A percentile compares a stretch with the other conserved stretches of the same genome.
These are phyloP conservation scores for Drosophila albomicans DNA, from an alignment of 1,140 invertebrate species.

Conservation along the genomic window DNA sequence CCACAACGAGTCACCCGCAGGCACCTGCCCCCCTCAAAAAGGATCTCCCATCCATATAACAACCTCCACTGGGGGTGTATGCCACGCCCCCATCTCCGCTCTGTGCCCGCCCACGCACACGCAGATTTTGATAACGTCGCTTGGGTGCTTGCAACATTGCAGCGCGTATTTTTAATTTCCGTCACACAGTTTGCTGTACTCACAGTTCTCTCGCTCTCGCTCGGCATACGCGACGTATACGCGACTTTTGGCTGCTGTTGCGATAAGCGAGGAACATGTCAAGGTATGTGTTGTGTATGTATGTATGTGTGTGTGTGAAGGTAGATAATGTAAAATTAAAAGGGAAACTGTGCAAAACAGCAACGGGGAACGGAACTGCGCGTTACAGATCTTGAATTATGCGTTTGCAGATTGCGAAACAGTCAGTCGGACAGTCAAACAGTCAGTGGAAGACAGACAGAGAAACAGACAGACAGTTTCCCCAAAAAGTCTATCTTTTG, in stretches of 20 bases:
- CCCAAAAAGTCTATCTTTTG: constrained; percentile 46
- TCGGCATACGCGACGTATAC: constrained; percentile 42
- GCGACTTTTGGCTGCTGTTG: constrained; percentile 61
- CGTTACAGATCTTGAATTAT: constrained; percentile 81
- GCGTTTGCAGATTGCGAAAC: constrained; percentile 70
- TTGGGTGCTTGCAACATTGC: constrained; percentile 79
- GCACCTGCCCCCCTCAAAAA: constrained; percentile 7
- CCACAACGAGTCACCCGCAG: constrained; percentile 64
- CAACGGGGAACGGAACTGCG: constrained; percentile 73
- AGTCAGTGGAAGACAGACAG: constrained; percentile 5
- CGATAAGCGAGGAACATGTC: constrained; percentile 79
- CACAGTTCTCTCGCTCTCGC: constrained; percentile 22
- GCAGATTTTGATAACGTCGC: constrained; percentile 81
- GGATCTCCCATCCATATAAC: constrained; percentile 6
- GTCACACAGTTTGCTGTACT: constrained; percentile 63
- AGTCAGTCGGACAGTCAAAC: constrained; percentile 15
- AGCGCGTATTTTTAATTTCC: constrained; percentile 84
- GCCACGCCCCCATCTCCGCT: neutral
- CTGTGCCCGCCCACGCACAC: constrained; percentile 60
- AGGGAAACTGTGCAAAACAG: constrained; percentile 81
- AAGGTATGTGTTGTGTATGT: constrained; percentile 58
- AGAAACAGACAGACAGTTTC: constrained; percentile 20
- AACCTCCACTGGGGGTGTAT: neutral
- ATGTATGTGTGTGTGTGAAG: constrained; percentile 47
- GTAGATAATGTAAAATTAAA: constrained; percentile 83